Evolutionary conservation across 2,797 vertebrate species (phyloP).

Genomic region (Psittacula derbiana): DNA sequence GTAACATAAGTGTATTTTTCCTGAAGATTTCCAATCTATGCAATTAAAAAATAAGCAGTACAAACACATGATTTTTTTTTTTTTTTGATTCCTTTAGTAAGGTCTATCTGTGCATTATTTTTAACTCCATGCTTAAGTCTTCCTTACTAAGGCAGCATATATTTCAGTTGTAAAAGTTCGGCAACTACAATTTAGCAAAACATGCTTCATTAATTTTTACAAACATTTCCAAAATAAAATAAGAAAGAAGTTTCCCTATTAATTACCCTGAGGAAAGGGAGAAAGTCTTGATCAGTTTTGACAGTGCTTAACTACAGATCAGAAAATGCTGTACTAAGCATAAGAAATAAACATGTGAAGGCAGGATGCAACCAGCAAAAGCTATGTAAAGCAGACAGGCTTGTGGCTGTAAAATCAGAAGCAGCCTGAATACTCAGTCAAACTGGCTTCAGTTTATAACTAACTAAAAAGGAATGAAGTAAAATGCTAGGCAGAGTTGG

Average conservation of each 20-base stretch:
- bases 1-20: neutral
- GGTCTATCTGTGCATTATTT: neutral
- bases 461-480: neutral
- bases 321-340: neutral
- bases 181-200: constrained; percentile 36
- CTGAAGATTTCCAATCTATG: neutral
- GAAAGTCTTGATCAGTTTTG: constrained; percentile 26
- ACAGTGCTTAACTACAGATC: constrained; percentile 20
- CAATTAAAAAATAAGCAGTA: constrained; percentile 31
- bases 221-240: constrained; percentile 62
- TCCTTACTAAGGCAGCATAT: neutral
- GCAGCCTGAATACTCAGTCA: neutral
- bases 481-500: neutral
- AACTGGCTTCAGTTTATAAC: neutral
- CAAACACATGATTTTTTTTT: constrained; percentile 30
- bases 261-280: neutral
- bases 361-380: neutral
- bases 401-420: neutral
- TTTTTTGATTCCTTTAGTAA: constrained; percentile 34
- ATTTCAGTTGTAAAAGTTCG: constrained; percentile 41
- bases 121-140: neutral
- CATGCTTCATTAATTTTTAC: constrained; percentile 63
- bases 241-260: constrained; percentile 25
- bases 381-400: neutral
- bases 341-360: neutral